Conservation (phyloP, 2,113 vertebrate genomes). For the Dicerorhinus sumatrensis region DNA sequence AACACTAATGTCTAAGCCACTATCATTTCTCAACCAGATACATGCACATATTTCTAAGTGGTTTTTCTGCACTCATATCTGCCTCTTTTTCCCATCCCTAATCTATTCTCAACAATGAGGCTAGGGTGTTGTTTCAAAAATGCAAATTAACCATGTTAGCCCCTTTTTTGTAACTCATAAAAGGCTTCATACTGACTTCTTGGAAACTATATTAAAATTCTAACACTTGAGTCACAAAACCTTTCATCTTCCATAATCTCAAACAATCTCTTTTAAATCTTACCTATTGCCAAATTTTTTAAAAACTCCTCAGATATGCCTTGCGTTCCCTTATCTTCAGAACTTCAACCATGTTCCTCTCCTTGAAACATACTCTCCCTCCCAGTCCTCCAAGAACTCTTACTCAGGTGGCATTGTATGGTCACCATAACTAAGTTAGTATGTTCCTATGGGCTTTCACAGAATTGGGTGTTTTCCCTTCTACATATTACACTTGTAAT, state of each 20-base stretch:
- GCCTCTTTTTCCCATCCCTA: not conserved
- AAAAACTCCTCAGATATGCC: not conserved
- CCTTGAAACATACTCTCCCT: not conserved
- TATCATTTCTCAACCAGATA: too few species aligned
- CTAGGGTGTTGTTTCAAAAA: not conserved
- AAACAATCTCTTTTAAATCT: not conserved
- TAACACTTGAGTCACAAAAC: not conserved
- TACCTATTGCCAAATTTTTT: too few species aligned
- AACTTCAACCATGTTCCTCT: not conserved
- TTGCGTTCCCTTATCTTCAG: not conserved
- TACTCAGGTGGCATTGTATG: not conserved
- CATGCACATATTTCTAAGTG: not conserved
- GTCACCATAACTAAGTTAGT: not conserved
- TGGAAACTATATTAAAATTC: not conserved
- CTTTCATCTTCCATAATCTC: not conserved
- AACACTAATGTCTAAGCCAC: not conserved
- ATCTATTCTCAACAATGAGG: not conserved
- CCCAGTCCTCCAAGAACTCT: too few species aligned
- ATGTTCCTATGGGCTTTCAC: not conserved
- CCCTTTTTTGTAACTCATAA: not conserved
- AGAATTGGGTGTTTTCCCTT: not conserved
- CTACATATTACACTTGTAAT: not conserved
- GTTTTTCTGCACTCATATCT: not conserved
- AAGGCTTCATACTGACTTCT: not conserved
- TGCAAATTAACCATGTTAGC: not conserved